Percentiles rank a stretch among this genome's conserved stretches.
Conservation (phyloP, 1,140 invertebrate species). For the Hetaerina americana region DNA sequence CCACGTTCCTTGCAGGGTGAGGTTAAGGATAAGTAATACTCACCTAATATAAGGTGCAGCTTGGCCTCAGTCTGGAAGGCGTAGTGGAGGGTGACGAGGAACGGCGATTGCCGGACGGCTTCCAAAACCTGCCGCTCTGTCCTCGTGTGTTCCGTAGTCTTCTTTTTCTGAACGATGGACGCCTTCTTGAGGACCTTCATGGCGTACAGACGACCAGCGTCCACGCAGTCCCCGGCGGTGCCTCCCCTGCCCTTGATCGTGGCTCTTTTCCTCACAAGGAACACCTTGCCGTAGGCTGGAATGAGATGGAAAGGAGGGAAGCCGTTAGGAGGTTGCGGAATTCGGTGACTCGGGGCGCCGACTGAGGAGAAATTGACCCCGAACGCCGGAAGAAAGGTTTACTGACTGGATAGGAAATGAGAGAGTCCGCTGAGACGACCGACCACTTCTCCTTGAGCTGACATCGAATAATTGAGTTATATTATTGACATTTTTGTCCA, state of each 20-base stretch:
- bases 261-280: conserved; percentile 64
- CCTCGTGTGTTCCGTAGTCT: conserved; percentile 86
- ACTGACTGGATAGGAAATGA: too few species aligned
- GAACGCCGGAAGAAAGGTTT: too few species aligned
- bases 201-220: conserved; percentile 74
- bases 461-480: too few species aligned
- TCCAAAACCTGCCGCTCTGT: conserved; percentile 81
- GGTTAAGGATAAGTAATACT: too few species aligned
- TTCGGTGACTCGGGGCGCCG: too few species aligned
- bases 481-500: too few species aligned
- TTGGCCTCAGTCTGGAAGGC: conserved; percentile 89
- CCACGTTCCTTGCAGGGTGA: too few species aligned
- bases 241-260: conserved; percentile 41
- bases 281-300: conserved; percentile 89
- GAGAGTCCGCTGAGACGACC: too few species aligned
- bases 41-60: conserved; percentile 83
- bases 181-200: conserved; percentile 92
- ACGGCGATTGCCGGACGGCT: conserved; percentile 75
- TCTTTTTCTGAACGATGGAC: conserved; percentile 79
- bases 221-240: conserved; percentile 29
- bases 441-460: too few species aligned
- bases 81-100: conserved; percentile 84
- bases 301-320: conserved; percentile 29
- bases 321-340: too few species aligned
- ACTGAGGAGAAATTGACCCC: too few species aligned